Conservation (phyloP, 2,113 vertebrate species). For the human (Homo sapiens) region GRCh38 chr4:131044501-131045000, state of each 20-base stretch:
- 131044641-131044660: neutral
- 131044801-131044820: neutral
- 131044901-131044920: neutral
- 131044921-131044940: neutral
- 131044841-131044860: neutral
- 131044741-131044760: neutral
- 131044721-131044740: neutral
- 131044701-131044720: neutral
- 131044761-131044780: neutral
- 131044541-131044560: neutral
- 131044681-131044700: neutral
- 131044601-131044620: neutral
- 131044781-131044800: neutral
- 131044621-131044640: conserved; percentile 5
- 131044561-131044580: conserved; percentile 28
- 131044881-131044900: neutral
- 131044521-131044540: conserved; percentile 18
- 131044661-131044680: neutral
- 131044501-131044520: conserved; percentile 19
- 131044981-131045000: neutral
- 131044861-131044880: neutral
- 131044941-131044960: neutral
- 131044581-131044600: conserved; percentile 27
- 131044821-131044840: neutral
- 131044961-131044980: neutral